phyloP scores from a whole-genome alignment of 2,113 vertebrate genomes.

The Ahaetulla prasina region DNA sequence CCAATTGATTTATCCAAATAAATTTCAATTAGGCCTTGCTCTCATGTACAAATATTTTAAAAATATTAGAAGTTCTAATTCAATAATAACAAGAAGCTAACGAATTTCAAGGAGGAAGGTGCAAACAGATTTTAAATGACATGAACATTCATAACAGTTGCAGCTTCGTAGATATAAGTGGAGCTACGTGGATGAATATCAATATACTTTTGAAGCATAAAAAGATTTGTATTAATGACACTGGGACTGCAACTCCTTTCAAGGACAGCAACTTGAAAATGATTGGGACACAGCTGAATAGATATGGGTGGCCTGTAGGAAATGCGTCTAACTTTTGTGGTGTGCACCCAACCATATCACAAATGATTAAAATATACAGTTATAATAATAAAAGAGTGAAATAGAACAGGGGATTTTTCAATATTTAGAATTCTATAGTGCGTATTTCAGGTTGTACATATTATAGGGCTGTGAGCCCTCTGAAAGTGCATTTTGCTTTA shows the following conservation, averaged over 20 bases:
- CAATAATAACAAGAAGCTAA: background rate
- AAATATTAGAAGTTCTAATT: constrained; percentile 16
- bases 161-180: background rate
- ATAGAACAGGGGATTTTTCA: background rate
- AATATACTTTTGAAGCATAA: background rate
- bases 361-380: background rate
- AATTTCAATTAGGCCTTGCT: background rate
- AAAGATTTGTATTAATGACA: background rate
- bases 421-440: background rate
- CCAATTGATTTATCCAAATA: background rate
- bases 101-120: background rate
- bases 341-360: background rate
- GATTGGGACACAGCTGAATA: background rate
- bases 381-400: background rate
- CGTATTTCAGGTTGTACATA: background rate
- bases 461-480: background rate
- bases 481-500: background rate
- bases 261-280: constrained; percentile 1
- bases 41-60: background rate
- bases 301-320: background rate
- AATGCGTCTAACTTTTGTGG: background rate
- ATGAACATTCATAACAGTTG: background rate
- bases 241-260: background rate
- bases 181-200: constrained; percentile 3
- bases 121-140: background rate